phyloP scores from a whole-genome alignment of 2,113 vertebrate genomes.

The Petrocephalus zakoni region DNA sequence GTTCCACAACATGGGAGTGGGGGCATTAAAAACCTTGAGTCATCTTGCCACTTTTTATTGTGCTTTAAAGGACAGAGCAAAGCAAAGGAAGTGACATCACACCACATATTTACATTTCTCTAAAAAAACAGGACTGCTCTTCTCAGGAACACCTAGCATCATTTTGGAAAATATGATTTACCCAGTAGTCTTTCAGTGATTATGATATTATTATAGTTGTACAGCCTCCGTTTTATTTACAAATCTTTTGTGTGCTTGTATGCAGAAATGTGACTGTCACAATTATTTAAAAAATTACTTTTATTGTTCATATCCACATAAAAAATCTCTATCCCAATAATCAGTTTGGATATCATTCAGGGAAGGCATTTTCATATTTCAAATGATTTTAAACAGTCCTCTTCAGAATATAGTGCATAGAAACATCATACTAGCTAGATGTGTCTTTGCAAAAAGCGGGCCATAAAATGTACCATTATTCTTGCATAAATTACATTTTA shows the following conservation, averaged over 20 bases:
- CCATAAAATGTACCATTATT: neutral
- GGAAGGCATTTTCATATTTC: neutral
- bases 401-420: neutral
- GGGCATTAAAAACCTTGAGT: neutral
- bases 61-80: neutral
- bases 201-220: neutral
- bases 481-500: neutral
- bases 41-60: neutral
- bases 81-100: conserved; percentile 2
- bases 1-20: neutral
- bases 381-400: neutral
- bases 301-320: neutral
- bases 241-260: neutral
- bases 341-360: neutral
- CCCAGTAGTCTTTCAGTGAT: neutral
- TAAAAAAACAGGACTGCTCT: neutral
- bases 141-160: neutral
- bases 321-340: neutral
- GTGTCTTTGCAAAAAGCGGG: neutral
- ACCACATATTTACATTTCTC: neutral
- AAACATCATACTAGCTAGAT: neutral
- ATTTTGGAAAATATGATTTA: neutral
- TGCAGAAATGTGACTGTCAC: neutral
- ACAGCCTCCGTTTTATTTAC: neutral
- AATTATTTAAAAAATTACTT: neutral